Evolutionary conservation across 2,888 invertebrate species (phyloP).

Genomic region (Diplazon laetatorius): DNA sequence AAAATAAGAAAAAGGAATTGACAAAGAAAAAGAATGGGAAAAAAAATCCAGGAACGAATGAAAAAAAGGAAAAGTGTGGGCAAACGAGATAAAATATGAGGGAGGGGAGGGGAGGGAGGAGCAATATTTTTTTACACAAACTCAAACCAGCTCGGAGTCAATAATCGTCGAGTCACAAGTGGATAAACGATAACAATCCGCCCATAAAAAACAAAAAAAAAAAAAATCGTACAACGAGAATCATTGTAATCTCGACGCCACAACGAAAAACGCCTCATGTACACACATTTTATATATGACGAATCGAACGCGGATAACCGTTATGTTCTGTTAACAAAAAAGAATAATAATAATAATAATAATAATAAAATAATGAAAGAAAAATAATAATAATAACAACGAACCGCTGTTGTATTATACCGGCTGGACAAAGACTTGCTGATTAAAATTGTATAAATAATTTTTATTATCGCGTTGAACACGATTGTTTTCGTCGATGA

Average conservation of each 20-base stretch:
- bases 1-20: too few relatives aligned
- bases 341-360: not conserved
- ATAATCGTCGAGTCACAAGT: constrained; percentile 26
- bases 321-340: too few relatives aligned
- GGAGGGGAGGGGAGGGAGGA: too few relatives aligned
- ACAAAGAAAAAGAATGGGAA: too few relatives aligned
- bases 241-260: not conserved
- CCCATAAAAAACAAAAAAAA: too few relatives aligned
- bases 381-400: constrained; percentile 19
- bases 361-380: not conserved
- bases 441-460: constrained; percentile 45
- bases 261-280: constrained; percentile 13
- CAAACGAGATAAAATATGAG: not conserved
- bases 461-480: constrained; percentile 47
- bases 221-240: constrained; percentile 32
- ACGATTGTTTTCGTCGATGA: too few relatives aligned
- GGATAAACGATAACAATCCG: constrained; percentile 51
- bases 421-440: constrained; percentile 28
- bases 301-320: too few relatives aligned
- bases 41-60: not conserved
- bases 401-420: constrained; percentile 39
- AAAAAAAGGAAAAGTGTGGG: not conserved
- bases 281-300: too few relatives aligned
- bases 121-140: constrained; percentile 60
- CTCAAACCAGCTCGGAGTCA: constrained; percentile 16